phyloP scores from a whole-genome alignment of 2,888 invertebrate genomes.

The Odontothrips loti region DNA sequence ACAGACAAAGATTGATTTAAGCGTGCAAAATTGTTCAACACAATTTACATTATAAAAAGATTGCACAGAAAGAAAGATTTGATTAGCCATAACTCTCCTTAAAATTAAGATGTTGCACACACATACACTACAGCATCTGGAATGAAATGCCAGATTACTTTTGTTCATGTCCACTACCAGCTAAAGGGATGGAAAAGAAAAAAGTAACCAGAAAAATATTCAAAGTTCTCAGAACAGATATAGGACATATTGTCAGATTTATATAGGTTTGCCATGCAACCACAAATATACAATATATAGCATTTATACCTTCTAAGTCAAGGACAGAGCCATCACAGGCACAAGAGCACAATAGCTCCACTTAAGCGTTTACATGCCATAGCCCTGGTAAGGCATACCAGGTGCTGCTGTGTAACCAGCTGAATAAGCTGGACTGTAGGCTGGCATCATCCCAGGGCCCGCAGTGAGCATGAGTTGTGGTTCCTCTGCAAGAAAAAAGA shows the following conservation, averaged over 20 bases:
- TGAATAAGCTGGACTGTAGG: conserved; percentile 52
- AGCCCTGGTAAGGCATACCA: conserved; percentile 59
- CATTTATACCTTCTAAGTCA: conserved; percentile 23
- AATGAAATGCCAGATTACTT: conserved; percentile 23
- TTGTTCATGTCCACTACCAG: conserved; percentile 22
- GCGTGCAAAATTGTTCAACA: conserved; percentile 9
- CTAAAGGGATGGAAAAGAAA: conserved; percentile 20
- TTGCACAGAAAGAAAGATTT: neutral
- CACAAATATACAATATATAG: conserved; percentile 27
- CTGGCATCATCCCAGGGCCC: conserved; percentile 72
- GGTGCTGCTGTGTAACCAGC: conserved; percentile 51
- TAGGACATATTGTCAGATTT: conserved; percentile 25
- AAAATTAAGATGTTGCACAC: neutral
- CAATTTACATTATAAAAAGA: conserved; percentile 17
- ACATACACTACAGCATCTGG: neutral
- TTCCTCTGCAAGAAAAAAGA: conserved; percentile 56
- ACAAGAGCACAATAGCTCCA: neutral
- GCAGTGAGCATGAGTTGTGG: conserved; percentile 98
- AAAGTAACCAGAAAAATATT: conserved; percentile 27
- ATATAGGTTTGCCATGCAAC: conserved; percentile 22
- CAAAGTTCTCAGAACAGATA: conserved; percentile 1
- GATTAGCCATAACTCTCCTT: conserved; percentile 14
- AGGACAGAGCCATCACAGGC: conserved; percentile 25
- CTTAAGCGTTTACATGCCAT: conserved; percentile 55
- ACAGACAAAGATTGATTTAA: conserved; percentile 10